Conservation (phyloP, 37 sponge, comb jelly and placozoan genomes). For the Lycopodina hypogea region DNA sequence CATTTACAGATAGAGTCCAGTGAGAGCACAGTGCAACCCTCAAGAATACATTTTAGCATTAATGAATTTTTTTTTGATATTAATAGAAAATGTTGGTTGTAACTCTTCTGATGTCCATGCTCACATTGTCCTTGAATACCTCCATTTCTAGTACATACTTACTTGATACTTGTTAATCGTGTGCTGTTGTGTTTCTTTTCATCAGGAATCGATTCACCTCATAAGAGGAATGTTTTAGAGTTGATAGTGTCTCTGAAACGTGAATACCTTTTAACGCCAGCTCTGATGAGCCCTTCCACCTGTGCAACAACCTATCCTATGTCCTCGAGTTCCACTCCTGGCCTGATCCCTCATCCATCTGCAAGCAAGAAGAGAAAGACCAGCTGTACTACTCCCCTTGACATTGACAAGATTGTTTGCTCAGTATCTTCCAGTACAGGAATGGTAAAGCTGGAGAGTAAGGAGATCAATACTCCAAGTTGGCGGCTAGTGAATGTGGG, state of each 20-base stretch:
- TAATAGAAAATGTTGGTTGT: too few species aligned
- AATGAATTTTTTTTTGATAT: too few species aligned
- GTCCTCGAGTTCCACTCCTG: not conserved
- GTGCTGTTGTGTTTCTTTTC: not conserved
- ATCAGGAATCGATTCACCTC: not conserved
- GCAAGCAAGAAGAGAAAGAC: constrained; percentile 30
- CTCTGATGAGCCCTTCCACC: constrained; percentile 5
- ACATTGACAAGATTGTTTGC: constrained; percentile 81
- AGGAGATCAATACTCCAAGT: constrained; percentile 82
- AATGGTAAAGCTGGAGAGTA: constrained; percentile 81
- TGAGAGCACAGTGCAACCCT: too few species aligned
- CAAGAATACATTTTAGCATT: too few species aligned
- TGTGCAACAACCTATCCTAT: not conserved
- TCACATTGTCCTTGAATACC: too few species aligned
- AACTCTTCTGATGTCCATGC: too few species aligned
- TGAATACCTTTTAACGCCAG: not conserved
- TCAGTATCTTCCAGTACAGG: constrained; percentile 60
- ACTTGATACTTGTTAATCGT: not conserved
- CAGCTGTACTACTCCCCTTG: constrained; percentile 40
- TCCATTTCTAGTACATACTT: too few species aligned
- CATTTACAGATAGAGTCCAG: too few species aligned
- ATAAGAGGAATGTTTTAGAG: not conserved
- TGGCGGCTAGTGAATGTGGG: constrained; percentile 54
- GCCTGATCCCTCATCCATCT: not conserved
- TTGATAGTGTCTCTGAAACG: not conserved